Percentiles rank a stretch among this genome's conserved stretches.
phyloP scores from a whole-genome alignment of 2,113 vertebrate genomes.

The Coptodon bakossiorum region DNA sequence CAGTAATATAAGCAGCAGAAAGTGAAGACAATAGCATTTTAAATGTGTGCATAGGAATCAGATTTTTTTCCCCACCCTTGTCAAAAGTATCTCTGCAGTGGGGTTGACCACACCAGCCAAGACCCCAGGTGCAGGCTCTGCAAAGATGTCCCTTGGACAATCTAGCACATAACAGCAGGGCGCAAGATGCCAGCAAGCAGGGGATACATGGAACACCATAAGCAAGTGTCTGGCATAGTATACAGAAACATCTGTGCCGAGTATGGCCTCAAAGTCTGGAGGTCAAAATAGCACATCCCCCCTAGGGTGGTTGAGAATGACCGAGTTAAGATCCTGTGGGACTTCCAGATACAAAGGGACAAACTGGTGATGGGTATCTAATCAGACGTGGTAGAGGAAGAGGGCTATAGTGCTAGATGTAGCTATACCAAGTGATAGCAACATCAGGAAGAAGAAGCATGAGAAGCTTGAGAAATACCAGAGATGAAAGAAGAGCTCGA shows the following conservation, averaged over 20 bases:
- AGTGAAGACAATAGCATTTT: not conserved
- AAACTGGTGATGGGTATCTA: not conserved
- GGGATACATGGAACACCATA: not conserved
- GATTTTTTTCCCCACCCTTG: fast-evolving
- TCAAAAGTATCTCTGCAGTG: not conserved
- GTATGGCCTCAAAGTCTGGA: not conserved
- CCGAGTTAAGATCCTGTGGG: not conserved
- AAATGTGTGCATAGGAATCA: not conserved
- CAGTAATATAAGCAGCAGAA: not conserved
- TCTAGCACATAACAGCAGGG: not conserved
- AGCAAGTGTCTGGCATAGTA: not conserved
- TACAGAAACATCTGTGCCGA: not conserved
- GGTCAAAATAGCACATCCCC: not conserved
- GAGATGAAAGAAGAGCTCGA: not conserved
- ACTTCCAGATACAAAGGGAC: not conserved
- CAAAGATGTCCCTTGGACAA: not conserved
- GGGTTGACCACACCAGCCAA: not conserved
- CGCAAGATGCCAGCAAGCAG: not conserved
- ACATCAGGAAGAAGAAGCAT: not conserved
- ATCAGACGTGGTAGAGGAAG: not conserved
- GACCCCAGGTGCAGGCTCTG: not conserved
- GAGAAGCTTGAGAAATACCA: not conserved
- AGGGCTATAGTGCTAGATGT: not conserved
- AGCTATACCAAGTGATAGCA: not conserved
- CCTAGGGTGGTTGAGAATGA: not conserved